These are phyloP conservation scores for Lophura nycthemera DNA, from an alignment of 2,113 vertebrate species.

Conservation along the genomic window DNA sequence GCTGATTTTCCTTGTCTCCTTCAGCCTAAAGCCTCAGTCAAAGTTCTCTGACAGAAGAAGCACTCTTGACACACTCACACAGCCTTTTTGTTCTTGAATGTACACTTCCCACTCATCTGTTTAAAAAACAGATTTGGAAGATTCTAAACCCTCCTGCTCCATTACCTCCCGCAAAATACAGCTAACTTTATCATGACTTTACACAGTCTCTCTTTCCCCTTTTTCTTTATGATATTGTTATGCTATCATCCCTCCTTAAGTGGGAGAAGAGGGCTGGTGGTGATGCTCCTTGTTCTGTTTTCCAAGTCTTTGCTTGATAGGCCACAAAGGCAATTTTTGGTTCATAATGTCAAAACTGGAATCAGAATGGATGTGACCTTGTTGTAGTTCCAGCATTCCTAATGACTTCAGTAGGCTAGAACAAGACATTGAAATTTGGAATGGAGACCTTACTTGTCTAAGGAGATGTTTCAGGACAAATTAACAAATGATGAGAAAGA, in stretches of 20 bases:
- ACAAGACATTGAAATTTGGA: conserved; percentile 22
- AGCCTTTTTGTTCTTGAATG: background rate
- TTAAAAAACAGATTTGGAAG: background rate
- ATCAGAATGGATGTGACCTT: background rate
- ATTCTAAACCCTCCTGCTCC: background rate
- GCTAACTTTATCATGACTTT: background rate
- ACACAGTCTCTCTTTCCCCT: background rate
- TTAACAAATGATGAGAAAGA: conserved; percentile 4
- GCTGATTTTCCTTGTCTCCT: conserved; percentile 28
- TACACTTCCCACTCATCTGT: background rate
- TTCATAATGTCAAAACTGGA: background rate
- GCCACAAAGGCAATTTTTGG: background rate
- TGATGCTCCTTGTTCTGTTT: background rate
- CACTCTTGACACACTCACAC: background rate
- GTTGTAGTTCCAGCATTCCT: background rate
- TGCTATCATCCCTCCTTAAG: background rate
- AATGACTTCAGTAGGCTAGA: background rate
- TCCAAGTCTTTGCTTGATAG: background rate
- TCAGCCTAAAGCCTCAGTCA: background rate
- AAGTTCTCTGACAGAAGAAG: background rate
- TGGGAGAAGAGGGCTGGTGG: too few species aligned
- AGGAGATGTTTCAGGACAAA: conserved; percentile 14
- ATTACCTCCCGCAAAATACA: background rate
- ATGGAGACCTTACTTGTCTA: background rate
- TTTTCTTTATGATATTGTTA: background rate